These are phyloP conservation scores for Malthinus seriepunctatus DNA, from an alignment of 2,888 invertebrate genomes.

Conservation along the genomic window DNA sequence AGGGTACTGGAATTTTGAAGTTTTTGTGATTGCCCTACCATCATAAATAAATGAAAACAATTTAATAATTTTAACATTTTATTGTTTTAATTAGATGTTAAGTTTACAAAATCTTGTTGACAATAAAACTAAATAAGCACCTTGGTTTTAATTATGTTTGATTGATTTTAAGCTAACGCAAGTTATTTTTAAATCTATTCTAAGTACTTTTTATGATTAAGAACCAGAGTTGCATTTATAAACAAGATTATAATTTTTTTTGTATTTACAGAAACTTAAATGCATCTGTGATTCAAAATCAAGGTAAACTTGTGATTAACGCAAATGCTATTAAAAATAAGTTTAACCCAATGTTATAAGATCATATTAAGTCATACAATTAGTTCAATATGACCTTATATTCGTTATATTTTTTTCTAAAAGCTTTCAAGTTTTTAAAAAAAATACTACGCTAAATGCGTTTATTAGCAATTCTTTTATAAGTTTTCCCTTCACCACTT, in stretches of 20 bases:
- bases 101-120: conserved; percentile 14
- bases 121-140: conserved; percentile 25
- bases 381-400: conserved; percentile 4
- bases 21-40: too few relatives aligned
- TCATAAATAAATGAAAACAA: too few relatives aligned
- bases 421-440: conserved; percentile 11
- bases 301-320: conserved; percentile 8
- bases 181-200: conserved; percentile 4
- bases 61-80: not conserved
- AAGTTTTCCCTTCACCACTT: conserved; percentile 20
- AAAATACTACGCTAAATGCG: conserved; percentile 14
- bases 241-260: conserved; percentile 13
- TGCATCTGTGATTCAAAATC: conserved; percentile 53
- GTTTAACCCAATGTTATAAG: conserved; percentile 3
- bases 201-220: conserved; percentile 27
- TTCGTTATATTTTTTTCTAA: conserved; percentile 11
- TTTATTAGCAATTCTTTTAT: conserved; percentile 7
- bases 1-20: too few relatives aligned
- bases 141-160: conserved; percentile 14
- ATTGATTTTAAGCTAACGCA: conserved; percentile 2
- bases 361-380: not conserved
- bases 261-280: conserved; percentile 42
- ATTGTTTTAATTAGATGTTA: conserved; percentile 16
- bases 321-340: conserved; percentile 9
- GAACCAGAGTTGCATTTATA: conserved; percentile 49